Evolutionary conservation across 2,888 invertebrate genomes (phyloP), one percentile per base, ranked within the genome.

Genomic region (Drosophila rellima): DNA sequence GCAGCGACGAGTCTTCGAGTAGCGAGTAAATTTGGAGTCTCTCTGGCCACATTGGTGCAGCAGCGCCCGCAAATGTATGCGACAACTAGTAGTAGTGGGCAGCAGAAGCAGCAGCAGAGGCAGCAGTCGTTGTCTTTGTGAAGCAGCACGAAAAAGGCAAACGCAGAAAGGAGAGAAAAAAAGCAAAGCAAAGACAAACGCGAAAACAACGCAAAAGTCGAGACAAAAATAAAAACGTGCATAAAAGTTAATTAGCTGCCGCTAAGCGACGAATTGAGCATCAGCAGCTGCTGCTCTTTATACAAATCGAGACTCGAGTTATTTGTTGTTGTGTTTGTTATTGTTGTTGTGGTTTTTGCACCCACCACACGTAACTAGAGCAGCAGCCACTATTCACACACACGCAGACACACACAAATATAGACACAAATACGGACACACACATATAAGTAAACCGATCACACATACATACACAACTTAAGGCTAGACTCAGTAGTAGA

Each of bases 341-440:
- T 80, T 78, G 72, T 78, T 82, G 76, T 80, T 75, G 78, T 82
- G 79, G 75, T 71, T 81, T 84, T 87, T 82, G 82, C 82, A 84
- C 83, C 83, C 83, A 83, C 88, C 76, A 87, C 88, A 75, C 75
- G 78, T 75, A 75, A 75, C 75, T 75, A 75, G 75, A 77, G 78
- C 77, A 76, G 78, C 76, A 78, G 78, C 74, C 78, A 77, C 78
- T 63, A 59, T 50, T 37, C 50, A 60, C 39, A 56, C 44, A 50
- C 37, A 42, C 31, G 67, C 37, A 65, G 44, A 61, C 39, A 65
- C 17, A 51, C 20, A 48, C 20, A 51, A 2, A 48, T 13, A 40
- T 17, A 54, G 6, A 33, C 29, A 55, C 2, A 71, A 0, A 48
- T 10, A 55, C 13, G 60, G 17, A 29, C 23, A 37, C 5, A 48